Base-by-base conservation (phyloP, 2,113 vertebrate species). In the human region DNA sequence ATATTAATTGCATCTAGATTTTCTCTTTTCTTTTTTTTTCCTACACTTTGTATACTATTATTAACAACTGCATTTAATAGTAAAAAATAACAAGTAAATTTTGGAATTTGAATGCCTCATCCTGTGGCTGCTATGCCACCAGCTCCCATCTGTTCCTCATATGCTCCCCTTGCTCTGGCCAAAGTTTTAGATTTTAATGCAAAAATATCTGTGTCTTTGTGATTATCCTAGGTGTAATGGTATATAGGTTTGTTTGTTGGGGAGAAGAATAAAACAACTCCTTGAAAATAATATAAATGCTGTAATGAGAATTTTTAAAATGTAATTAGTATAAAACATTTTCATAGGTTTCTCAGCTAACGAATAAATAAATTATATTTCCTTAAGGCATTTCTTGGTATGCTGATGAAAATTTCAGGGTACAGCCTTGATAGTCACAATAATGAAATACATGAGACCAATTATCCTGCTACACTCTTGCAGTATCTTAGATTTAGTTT, bases 361-460 rank as follows among this genome's bases (percentile, higher is more conserved):
- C 52, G 16, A 48, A 89, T 96, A 98, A 98, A 98, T 97, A 98
- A 98, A 93, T 97, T 92, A 70, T 95, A 96, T 97, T 97, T 97
- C 94, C 85, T 93, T 66, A 89, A 97, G 94, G 64, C 10, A 96
- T 98, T 98, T 98, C 76, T 97, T 98, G 96, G 70, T 40, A 84
- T 83, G 87, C 86, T 96, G 64, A 94, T 45, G 87, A 50, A 98
- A 98, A 84, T 97, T 97, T 98, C 86, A 96, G 50, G 48, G 59
- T 52, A 90, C 3, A 50, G 35, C 96, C 6, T 55, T 95, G 66
- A 96, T 76, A 96, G 52, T 97, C 90, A 92, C 25, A 70, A 61
- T 97, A 97, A 98, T 82, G 59, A 97, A 97, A 97, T 95, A 75
- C 0, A 55, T 81, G 80, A 93, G 90, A 93, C 59, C 61, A 25